A percentile compares a stretch with the other conserved stretches of the same genome.
Evolutionary conservation across 2,113 vertebrate species (phyloP).

Genomic region (Leptodactylus fuscus): DNA sequence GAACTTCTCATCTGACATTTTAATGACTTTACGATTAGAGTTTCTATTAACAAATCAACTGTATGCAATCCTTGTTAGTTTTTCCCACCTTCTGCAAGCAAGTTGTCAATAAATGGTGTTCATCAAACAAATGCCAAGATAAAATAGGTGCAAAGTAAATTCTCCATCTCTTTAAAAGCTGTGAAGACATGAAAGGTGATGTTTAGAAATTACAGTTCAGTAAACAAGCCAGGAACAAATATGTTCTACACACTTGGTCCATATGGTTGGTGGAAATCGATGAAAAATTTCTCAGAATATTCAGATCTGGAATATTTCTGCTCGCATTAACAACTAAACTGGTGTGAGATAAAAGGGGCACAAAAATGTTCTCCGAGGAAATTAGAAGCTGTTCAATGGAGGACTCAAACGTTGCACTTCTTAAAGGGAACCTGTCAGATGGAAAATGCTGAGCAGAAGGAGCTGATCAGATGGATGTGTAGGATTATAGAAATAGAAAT

Average conservation of each 20-base stretch:
- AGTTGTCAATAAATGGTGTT: conserved; percentile 32
- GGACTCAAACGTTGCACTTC: not conserved
- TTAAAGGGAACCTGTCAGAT: no score
- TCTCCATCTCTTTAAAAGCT: conserved; percentile 8
- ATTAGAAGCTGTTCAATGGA: not conserved
- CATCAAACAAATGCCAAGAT: conserved; percentile 32
- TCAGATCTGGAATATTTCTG: not conserved
- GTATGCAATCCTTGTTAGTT: conserved; percentile 22
- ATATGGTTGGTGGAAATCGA: not conserved
- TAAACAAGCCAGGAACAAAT: conserved; percentile 6
- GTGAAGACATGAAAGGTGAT: conserved; percentile 27
- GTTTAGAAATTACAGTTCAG: conserved; percentile 10
- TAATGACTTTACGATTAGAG: conserved; percentile 35
- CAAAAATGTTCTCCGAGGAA: not conserved
- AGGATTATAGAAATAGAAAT: no score
- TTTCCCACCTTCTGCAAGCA: conserved; percentile 33
- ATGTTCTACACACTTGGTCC: not conserved
- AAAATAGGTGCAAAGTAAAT: conserved; percentile 44
- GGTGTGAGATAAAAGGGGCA: not conserved
- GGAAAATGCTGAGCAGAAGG: no score
- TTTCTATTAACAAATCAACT: conserved; percentile 41
- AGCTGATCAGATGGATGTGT: no score
- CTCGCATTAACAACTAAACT: not conserved
- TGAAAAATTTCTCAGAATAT: not conserved
- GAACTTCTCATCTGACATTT: conserved; percentile 39